phyloP scores from a whole-genome alignment of 2,113 vertebrate species.

The Hypocryptadius cinnamomeus region DNA sequence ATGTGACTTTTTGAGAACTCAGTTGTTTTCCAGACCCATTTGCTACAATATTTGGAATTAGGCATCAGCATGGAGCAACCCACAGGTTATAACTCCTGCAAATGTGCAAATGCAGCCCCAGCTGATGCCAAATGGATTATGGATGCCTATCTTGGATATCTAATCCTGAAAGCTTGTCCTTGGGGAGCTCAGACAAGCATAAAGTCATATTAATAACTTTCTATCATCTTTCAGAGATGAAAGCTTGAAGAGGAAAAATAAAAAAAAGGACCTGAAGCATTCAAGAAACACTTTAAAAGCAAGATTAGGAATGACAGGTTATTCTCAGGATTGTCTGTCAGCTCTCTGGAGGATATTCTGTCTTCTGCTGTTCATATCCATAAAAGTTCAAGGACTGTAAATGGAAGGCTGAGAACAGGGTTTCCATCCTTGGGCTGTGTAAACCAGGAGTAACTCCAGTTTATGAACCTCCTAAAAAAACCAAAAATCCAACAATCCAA shows the following conservation, averaged over 20 bases:
- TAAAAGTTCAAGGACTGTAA: background rate
- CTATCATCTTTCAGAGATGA: constrained; percentile 13
- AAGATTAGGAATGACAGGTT: constrained; percentile 44
- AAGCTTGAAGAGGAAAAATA: background rate
- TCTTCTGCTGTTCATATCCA: background rate
- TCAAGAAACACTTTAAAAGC: background rate
- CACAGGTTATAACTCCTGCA: background rate
- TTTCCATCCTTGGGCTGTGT: background rate
- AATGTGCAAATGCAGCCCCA: background rate
- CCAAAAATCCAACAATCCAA: fast-evolving
- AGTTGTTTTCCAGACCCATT: background rate
- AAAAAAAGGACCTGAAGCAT: background rate
- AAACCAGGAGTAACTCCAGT: background rate
- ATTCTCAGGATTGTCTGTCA: constrained; percentile 9
- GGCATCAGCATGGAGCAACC: background rate
- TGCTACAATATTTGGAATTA: background rate
- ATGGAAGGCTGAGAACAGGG: background rate
- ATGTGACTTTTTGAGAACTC: background rate
- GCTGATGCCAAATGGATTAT: constrained; percentile 14
- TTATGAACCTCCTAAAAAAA: background rate
- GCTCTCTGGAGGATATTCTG: background rate
- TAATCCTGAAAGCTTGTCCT: background rate
- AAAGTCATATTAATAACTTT: constrained; percentile 26
- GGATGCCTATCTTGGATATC: constrained; percentile 4
- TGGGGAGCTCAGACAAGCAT: constrained; percentile 23